phyloP scores from a whole-genome alignment of 64 coral and sea anemone genomes.

The Orbicella faveolata region DNA sequence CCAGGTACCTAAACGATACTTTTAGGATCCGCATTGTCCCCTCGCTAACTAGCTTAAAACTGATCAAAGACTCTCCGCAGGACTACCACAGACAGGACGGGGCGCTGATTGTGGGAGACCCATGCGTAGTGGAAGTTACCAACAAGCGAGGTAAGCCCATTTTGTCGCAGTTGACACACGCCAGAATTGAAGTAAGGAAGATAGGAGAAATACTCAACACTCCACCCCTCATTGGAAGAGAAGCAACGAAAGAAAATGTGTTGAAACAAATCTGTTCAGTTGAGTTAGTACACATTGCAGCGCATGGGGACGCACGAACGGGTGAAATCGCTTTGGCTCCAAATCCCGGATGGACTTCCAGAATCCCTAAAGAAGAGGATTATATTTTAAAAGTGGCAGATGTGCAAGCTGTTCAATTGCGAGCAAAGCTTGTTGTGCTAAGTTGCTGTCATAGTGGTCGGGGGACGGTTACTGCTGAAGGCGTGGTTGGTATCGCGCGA shows the following conservation, averaged over 20 bases:
- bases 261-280: not conserved
- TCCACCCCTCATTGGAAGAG: not conserved
- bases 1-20: not conserved
- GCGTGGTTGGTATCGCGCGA: not conserved
- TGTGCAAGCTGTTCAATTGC: not conserved
- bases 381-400: not conserved
- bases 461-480: not conserved
- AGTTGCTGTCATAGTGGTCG: slow-evolving; percentile 18
- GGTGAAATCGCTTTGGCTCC: slow-evolving; percentile 11
- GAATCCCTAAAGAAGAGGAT: not conserved
- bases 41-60: not conserved
- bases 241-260: not conserved
- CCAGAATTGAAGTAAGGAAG: not conserved
- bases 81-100: not conserved
- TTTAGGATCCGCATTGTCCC: not conserved
- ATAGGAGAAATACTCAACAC: not conserved
- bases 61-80: not conserved
- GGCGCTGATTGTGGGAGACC: slow-evolving; percentile 6
- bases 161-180: not conserved
- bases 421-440: slow-evolving; percentile 17
- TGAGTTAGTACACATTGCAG: no score
- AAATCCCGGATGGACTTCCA: not conserved
- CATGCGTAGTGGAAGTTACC: not conserved
- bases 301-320: not conserved
- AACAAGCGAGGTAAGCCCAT: not conserved